Conservation (phyloP, 2,797 vertebrate species). For the Buceros bicornis region DNA sequence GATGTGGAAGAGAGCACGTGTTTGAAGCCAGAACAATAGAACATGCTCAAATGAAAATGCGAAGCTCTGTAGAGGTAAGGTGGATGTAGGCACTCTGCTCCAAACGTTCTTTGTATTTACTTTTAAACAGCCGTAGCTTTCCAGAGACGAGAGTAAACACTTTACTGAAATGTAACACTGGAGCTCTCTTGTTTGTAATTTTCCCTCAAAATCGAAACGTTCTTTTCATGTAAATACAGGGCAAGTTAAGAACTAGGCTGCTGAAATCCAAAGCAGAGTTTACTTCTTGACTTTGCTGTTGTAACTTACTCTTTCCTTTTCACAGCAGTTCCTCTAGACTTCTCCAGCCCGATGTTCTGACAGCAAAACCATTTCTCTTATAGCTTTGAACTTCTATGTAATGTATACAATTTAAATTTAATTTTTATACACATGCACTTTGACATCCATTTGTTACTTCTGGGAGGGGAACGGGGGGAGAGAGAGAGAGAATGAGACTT, state of each 20-base stretch:
- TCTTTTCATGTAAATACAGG: neutral
- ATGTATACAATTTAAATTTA: neutral
- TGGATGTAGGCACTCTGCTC: neutral
- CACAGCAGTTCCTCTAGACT: neutral
- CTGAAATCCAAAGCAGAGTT: neutral
- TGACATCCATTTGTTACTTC: neutral
- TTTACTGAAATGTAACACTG: neutral
- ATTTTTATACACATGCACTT: neutral
- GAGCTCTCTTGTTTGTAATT: neutral
- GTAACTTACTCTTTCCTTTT: neutral
- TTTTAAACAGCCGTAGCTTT: neutral
- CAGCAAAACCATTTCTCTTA: neutral
- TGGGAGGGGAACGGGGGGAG: too few relatives aligned
- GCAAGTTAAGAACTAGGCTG: neutral
- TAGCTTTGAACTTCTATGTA: neutral
- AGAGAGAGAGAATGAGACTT: neutral
- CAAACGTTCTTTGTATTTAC: neutral
- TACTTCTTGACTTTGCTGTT: neutral
- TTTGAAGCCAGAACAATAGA: rapidly evolving
- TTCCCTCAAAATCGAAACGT: neutral
- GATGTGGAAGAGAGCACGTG: rapidly evolving
- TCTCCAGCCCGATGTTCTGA: neutral
- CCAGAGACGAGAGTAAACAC: neutral
- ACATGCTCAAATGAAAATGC: rapidly evolving
- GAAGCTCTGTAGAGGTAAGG: rapidly evolving